These are phyloP conservation scores for Forpus xanthops DNA, from an alignment of 2,797 vertebrate genomes.

Conservation along the genomic window DNA sequence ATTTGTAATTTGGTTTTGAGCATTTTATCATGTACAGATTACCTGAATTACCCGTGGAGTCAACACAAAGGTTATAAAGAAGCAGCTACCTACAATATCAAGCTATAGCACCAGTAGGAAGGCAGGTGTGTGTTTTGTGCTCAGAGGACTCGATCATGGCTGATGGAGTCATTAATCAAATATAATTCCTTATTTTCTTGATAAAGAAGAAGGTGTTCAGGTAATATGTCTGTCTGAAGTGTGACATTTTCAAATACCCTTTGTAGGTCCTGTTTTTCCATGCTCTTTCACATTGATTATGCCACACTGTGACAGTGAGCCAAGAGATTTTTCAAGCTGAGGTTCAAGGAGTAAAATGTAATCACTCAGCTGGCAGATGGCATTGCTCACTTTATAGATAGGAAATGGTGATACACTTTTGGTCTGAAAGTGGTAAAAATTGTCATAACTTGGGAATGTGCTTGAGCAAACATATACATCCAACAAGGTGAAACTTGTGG, in stretches of 20 bases:
- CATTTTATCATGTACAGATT: fast-evolving
- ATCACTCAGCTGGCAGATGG: not conserved
- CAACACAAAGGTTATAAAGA: not conserved
- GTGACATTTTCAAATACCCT: not conserved
- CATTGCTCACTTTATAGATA: fast-evolving
- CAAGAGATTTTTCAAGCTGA: not conserved
- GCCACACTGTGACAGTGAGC: fast-evolving
- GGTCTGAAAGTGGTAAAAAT: not conserved
- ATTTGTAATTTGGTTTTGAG: not conserved
- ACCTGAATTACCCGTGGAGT: not conserved
- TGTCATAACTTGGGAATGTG: not conserved
- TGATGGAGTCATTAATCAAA: not conserved
- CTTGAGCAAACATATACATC: not conserved
- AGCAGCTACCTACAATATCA: not conserved
- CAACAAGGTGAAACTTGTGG: not conserved
- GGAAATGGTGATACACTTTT: not conserved
- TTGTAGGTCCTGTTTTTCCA: not conserved
- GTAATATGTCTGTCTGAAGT: not conserved
- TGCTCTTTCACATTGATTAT: not conserved
- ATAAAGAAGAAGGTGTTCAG: not conserved
- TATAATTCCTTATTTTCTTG: not conserved
- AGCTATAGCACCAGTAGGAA: not conserved
- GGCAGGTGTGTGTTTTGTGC: not conserved
- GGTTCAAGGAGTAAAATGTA: not conserved
- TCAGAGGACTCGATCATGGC: not conserved